These are phyloP conservation scores for Pecten maximus DNA, from an alignment of 2,888 invertebrate genomes.

Conservation along the genomic window DNA sequence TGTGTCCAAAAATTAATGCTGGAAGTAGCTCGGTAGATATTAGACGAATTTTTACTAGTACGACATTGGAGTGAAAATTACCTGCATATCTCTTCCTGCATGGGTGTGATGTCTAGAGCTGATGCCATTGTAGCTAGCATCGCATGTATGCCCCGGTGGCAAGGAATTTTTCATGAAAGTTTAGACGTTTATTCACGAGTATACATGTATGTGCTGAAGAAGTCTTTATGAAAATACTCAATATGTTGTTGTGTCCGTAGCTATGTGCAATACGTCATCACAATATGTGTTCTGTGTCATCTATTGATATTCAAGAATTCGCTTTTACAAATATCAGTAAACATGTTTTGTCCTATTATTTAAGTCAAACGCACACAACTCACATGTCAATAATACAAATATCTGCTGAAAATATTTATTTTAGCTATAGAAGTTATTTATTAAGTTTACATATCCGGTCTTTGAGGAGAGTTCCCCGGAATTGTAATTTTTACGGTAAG, in stretches of 20 bases:
- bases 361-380: not conserved
- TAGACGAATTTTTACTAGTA: too few relatives aligned
- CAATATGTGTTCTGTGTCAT: not conserved
- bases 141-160: not conserved
- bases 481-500: too few relatives aligned
- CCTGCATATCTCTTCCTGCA: too few relatives aligned
- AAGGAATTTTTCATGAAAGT: not conserved
- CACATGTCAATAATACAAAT: not conserved
- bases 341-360: not conserved
- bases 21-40: too few relatives aligned
- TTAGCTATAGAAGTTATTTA: too few relatives aligned
- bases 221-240: constrained; percentile 17
- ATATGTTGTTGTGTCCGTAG: not conserved
- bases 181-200: not conserved
- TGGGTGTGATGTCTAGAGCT: too few relatives aligned
- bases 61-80: too few relatives aligned
- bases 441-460: too few relatives aligned
- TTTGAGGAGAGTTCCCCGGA: too few relatives aligned
- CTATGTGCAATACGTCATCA: not conserved
- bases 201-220: not conserved
- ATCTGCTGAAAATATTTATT: not conserved
- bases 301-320: not conserved
- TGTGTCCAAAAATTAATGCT: too few relatives aligned
- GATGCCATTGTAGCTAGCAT: too few relatives aligned
- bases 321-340: not conserved